Base-by-base conservation (phyloP, 2,113 vertebrate species). In the Gymnocephalus cernua region DNA sequence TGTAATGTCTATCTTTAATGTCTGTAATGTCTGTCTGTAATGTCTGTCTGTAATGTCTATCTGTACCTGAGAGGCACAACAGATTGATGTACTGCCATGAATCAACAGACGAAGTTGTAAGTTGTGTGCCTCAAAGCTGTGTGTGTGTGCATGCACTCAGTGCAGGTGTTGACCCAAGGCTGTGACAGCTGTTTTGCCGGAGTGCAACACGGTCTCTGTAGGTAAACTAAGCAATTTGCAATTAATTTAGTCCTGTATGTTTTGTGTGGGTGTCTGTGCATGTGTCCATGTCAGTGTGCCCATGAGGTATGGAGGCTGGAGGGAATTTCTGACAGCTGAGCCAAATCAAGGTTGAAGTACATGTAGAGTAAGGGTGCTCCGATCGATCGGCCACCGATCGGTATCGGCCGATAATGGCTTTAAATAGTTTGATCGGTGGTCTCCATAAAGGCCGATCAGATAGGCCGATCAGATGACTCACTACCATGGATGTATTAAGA, bases 51-150 rank as follows among this genome's bases (percentile, higher is more conserved):
- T n/a, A n/a, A n/a, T n/a, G n/a, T n/a, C n/a, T n/a, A n/a, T n/a
- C n/a, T 73, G 41, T 78, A 75, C 80, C 76, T 86, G 76, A 86
- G 87, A 79, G 82, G 72, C 68, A 85, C n/a, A 64, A 74, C 79
- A 84, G 82, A 91, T 85, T 83, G 86, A 89, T 91, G 78, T 23
- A 79, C 69, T 78, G 58, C 63, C 67, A 76, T 54, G 68, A 86
- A 79, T 86, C 84, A 86, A 70, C 75, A 87, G 53, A 79, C 45
- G 2, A n/a, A 6, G 3, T 57, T 85, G 56, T 35, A 72, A 61
- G 70, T 25, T 62, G 56, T 80, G 74, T 80, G 71, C 83, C 80
- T 83, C 69, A 41, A 81, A 85, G 74, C 56, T 38, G 12, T 21
- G 75, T 79, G 75, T 53, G 70, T 80, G 71, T 80, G 41, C 35